phyloP scores from a whole-genome alignment of 2,888 invertebrate genomes.

The Drosophila formosana region DNA sequence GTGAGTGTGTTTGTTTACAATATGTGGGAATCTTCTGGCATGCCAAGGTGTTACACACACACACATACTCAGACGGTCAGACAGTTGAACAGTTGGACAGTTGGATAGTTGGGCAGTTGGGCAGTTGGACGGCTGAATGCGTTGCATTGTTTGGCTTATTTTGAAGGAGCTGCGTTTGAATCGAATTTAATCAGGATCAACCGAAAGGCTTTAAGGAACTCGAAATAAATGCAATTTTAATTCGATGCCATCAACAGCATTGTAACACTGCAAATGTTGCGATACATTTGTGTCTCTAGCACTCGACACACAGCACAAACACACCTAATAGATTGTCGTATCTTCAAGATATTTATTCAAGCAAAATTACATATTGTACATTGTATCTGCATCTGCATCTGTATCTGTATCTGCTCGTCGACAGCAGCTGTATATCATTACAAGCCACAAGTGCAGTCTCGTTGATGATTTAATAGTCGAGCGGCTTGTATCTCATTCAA shows the following conservation, averaged over 20 bases:
- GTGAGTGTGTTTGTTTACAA: constrained; percentile 9
- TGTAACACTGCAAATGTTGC: not conserved
- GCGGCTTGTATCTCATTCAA: too few species aligned
- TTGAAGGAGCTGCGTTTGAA: constrained; percentile 1
- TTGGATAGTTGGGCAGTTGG: too few species aligned
- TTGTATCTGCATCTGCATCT: not conserved
- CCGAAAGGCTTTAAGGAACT: constrained; percentile 1
- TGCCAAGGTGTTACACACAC: constrained; percentile 35
- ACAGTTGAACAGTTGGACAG: not conserved
- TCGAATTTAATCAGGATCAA: constrained; percentile 6
- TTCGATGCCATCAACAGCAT: not conserved
- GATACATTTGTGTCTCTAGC: not conserved
- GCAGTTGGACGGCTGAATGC: not conserved
- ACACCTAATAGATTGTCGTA: not conserved
- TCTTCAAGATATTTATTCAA: not conserved
- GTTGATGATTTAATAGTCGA: constrained; percentile 2
- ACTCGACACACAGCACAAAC: too few species aligned
- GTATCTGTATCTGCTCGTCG: not conserved
- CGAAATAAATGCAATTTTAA: constrained; percentile 1
- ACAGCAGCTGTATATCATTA: too few species aligned
- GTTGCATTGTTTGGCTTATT: constrained; percentile 22
- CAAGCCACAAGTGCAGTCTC: not conserved
- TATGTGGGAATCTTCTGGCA: constrained; percentile 41
- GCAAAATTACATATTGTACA: not conserved
- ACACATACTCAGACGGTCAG: not conserved